phyloP scores from a whole-genome alignment of 2,113 vertebrate species.

The Junco hyemalis region DNA sequence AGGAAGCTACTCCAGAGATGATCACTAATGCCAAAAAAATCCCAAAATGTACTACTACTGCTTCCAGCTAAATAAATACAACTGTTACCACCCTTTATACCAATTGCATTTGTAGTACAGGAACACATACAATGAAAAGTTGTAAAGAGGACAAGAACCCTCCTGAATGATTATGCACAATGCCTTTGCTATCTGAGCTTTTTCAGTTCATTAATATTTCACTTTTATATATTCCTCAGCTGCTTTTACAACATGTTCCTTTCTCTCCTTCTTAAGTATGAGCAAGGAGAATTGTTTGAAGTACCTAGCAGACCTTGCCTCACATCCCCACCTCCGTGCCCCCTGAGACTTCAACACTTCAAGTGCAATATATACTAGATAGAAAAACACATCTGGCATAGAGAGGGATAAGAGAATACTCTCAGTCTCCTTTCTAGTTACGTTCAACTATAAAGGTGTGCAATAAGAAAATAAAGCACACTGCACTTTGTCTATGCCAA shows the following conservation, averaged over 20 bases:
- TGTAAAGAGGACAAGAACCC: background rate
- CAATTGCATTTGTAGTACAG: background rate
- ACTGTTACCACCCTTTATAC: background rate
- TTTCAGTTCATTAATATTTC: constrained; percentile 70
- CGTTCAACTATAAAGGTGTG: background rate
- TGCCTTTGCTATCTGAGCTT: constrained; percentile 43
- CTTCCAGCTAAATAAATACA: constrained; percentile 5
- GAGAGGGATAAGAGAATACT: constrained; percentile 1
- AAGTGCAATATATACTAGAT: constrained; percentile 4
- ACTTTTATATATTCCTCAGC: constrained; percentile 65
- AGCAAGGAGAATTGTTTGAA: constrained; percentile 61
- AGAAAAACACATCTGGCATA: background rate
- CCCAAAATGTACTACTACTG: background rate
- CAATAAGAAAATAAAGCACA: background rate
- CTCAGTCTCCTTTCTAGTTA: background rate
- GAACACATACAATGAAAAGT: background rate
- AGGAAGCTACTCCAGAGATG: background rate
- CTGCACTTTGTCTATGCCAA: background rate
- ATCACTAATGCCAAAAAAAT: background rate
- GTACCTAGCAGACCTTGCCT: constrained; percentile 47
- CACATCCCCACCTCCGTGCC: background rate
- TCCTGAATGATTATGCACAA: constrained; percentile 6
- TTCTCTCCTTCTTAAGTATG: constrained; percentile 48
- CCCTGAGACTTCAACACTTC: constrained; percentile 53
- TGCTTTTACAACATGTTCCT: constrained; percentile 54